Evolutionary conservation across 2,888 invertebrate genomes (phyloP).

Genomic region (Eubasilissa splendida): DNA sequence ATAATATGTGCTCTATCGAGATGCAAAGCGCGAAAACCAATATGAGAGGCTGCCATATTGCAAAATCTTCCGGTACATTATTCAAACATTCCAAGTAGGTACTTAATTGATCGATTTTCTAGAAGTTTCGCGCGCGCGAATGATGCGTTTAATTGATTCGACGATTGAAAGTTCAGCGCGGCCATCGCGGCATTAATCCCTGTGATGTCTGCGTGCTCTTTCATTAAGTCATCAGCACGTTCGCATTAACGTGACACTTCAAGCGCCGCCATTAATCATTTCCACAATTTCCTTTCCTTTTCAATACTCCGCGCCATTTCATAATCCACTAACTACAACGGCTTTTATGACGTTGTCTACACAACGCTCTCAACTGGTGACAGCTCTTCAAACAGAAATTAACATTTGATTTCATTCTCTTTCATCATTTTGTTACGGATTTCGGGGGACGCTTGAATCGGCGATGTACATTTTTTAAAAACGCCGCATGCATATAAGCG

Average conservation of each 20-base stretch:
- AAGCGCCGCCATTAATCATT: slow-evolving; percentile 54
- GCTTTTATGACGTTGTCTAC: slow-evolving; percentile 1
- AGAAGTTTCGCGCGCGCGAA: background rate
- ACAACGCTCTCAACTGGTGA: background rate
- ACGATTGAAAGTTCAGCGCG: slow-evolving; percentile 2
- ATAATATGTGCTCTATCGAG: slow-evolving; percentile 13
- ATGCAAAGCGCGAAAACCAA: slow-evolving; percentile 18
- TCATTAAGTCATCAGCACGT: slow-evolving; percentile 48
- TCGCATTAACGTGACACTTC: slow-evolving; percentile 46
- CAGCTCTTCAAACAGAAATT: background rate
- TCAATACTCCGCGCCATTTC: slow-evolving; percentile 45
- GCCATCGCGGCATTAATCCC: slow-evolving; percentile 31
- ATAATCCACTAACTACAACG: slow-evolving; percentile 39
- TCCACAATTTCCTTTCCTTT: slow-evolving; percentile 53
- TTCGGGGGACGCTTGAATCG: too few species aligned
- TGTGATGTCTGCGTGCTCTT: slow-evolving; percentile 41
- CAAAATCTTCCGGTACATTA: background rate
- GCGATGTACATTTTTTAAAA: too few species aligned
- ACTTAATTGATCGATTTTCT: background rate
- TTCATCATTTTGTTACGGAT: background rate
- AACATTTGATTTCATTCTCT: slow-evolving; percentile 3
- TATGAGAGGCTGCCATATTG: background rate
- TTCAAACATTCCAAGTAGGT: background rate
- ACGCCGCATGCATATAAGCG: too few species aligned
- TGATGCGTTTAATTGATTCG: slow-evolving; percentile 6